Conservation (phyloP, 2,888 invertebrate species). For the Campaea margaritaria region DNA sequence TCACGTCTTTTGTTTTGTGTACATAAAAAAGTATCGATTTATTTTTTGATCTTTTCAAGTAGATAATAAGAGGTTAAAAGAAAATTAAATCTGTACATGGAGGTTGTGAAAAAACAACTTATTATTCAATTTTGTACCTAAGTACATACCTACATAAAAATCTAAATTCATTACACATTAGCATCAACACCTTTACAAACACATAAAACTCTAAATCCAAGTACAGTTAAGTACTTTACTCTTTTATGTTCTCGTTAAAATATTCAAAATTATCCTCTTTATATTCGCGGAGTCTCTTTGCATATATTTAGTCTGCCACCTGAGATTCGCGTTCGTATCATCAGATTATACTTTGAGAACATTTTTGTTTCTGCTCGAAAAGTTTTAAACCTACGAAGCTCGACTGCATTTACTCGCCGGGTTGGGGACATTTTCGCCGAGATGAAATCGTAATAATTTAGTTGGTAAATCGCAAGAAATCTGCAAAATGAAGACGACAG, state of each 20-base stretch:
- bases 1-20: too few species aligned
- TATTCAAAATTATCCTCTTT: slow-evolving; percentile 34
- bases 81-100: too few species aligned
- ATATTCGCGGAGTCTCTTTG: slow-evolving; percentile 31
- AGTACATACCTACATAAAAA: too few species aligned
- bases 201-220: slow-evolving; percentile 14
- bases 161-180: slow-evolving; percentile 2
- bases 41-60: too few species aligned
- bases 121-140: not conserved
- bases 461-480: not conserved
- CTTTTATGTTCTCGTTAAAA: slow-evolving; percentile 28
- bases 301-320: slow-evolving; percentile 32
- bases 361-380: slow-evolving; percentile 31
- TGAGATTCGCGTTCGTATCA: slow-evolving; percentile 35
- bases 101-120: too few species aligned
- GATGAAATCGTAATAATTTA: not conserved
- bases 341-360: slow-evolving; percentile 37
- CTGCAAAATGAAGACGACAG: too few species aligned
- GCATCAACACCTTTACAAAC: slow-evolving; percentile 6
- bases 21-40: too few species aligned
- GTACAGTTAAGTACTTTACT: slow-evolving; percentile 5
- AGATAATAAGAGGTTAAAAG: too few species aligned
- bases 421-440: not conserved
- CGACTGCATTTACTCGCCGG: slow-evolving; percentile 23
- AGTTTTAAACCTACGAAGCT: slow-evolving; percentile 28